Evolutionary conservation across 2,113 vertebrate species (phyloP).

Genomic region (Anolis sagrei): DNA sequence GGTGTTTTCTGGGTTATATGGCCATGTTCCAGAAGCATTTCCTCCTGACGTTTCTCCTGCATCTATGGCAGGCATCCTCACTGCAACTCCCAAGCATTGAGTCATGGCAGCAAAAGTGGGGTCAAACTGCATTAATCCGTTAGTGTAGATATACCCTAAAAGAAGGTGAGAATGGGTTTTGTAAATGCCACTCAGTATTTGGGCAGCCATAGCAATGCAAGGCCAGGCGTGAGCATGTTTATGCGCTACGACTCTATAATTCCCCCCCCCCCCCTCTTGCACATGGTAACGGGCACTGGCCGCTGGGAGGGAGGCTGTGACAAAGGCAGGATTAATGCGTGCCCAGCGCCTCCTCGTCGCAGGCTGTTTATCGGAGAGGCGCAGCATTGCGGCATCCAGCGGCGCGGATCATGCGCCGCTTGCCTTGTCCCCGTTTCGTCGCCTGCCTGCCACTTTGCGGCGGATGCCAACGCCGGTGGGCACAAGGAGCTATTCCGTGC

Average conservation of each 20-base stretch:
- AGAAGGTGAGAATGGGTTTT: no score
- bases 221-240: neutral
- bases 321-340: slow-evolving; percentile 45
- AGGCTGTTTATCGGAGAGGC: slow-evolving; percentile 65
- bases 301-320: slow-evolving; percentile 27
- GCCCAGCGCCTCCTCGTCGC: slow-evolving; percentile 57
- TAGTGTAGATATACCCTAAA: no score
- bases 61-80: no score
- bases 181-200: fast-evolving
- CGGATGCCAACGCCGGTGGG: slow-evolving; percentile 75
- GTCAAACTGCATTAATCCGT: no score
- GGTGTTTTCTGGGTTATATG: no score
- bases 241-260: neutral
- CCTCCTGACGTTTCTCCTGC: no score
- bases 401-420: slow-evolving; percentile 57
- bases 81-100: no score
- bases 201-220: fast-evolving
- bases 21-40: no score
- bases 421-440: slow-evolving; percentile 73
- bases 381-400: slow-evolving; percentile 73
- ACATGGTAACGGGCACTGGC: slow-evolving; percentile 27
- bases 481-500: slow-evolving; percentile 74
- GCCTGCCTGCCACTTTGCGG: slow-evolving; percentile 74
- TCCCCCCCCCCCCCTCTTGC: neutral
- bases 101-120: no score